Conservation (phyloP, 1,140 invertebrate species). For the Magallana angulata region DNA sequence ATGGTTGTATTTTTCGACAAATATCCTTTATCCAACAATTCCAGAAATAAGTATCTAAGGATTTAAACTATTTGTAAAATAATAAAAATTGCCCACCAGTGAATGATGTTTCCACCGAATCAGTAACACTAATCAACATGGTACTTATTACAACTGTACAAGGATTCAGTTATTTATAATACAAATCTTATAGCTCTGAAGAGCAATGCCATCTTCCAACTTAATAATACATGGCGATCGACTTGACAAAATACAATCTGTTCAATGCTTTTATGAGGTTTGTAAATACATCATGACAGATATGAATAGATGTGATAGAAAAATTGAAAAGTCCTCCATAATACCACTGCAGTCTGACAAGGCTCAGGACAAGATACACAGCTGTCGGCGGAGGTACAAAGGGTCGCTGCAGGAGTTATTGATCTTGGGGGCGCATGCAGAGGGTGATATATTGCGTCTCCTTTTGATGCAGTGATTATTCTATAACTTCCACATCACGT, state of each 20-base stretch:
- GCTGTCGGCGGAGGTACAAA: too few species aligned
- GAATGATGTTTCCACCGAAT: neutral
- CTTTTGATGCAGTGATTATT: too few species aligned
- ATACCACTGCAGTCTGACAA: neutral
- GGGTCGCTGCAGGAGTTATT: too few species aligned
- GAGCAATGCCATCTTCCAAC: too few species aligned
- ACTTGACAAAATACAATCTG: conserved; percentile 8
- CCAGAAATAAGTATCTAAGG: too few species aligned
- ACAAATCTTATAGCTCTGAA: neutral
- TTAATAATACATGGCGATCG: neutral
- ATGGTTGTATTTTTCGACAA: too few species aligned
- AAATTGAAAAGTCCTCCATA: neutral
- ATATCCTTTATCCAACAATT: too few species aligned
- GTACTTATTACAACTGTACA: neutral
- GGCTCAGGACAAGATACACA: neutral
- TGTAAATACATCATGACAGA: neutral
- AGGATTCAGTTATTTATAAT: neutral
- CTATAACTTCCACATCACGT: too few species aligned
- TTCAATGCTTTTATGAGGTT: neutral
- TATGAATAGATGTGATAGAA: neutral
- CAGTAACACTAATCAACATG: neutral
- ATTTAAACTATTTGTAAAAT: too few species aligned
- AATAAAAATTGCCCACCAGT: neutral
- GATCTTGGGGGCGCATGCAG: too few species aligned
- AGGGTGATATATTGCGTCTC: too few species aligned